phyloP scores from a whole-genome alignment of 2,888 invertebrate species.

The Himalopsyche kuldschensis region DNA sequence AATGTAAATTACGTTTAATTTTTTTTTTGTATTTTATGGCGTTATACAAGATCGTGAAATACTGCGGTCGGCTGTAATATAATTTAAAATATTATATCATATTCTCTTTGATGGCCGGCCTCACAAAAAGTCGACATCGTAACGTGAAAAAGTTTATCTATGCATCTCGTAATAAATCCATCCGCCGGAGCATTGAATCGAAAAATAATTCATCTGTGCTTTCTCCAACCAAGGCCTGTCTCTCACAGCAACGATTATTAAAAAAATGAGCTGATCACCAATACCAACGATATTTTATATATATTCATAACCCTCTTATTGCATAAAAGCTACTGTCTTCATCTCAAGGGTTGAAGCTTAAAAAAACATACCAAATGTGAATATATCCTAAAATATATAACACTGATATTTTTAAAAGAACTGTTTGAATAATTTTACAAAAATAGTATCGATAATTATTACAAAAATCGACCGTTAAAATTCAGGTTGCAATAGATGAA shows the following conservation, averaged over 20 bases:
- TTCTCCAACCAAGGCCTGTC: neutral
- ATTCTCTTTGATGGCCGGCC: neutral
- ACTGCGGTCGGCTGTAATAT: neutral
- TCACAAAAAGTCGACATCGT: neutral
- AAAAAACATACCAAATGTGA: too few relatives aligned
- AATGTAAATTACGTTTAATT: neutral
- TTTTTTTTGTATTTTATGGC: neutral
- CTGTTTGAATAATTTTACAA: too few relatives aligned
- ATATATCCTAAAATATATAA: too few relatives aligned
- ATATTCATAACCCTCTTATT: too few relatives aligned
- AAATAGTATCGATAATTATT: too few relatives aligned
- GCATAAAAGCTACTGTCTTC: too few relatives aligned
- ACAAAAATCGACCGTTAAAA: too few relatives aligned
- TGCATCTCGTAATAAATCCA: neutral
- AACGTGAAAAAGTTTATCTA: neutral
- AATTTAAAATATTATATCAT: neutral
- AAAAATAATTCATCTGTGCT: neutral
- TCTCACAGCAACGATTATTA: neutral
- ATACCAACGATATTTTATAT: too few relatives aligned
- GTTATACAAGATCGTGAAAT: neutral
- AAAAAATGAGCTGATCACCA: too few relatives aligned
- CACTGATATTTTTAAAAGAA: too few relatives aligned
- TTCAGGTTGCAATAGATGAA: too few relatives aligned
- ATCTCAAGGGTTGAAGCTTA: too few relatives aligned
- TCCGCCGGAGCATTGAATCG: neutral